A percentile compares a stretch with the other conserved stretches of the same genome.
phyloP scores from a whole-genome alignment of 2,113 vertebrate genomes.

The Salvelinus alpinus region DNA sequence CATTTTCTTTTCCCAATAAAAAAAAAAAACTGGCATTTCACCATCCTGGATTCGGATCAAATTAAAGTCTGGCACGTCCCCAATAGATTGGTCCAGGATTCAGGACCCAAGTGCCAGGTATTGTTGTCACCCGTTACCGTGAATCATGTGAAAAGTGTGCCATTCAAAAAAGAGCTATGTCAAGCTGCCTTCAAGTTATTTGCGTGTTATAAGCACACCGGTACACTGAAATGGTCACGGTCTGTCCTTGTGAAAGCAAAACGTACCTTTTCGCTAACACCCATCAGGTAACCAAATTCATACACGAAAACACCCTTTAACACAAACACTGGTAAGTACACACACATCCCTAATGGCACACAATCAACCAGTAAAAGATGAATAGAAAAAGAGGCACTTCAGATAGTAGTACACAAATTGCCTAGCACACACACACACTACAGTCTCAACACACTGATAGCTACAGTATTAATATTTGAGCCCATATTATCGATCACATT shows the following conservation, averaged over 20 bases:
- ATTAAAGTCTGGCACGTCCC: too few relatives aligned
- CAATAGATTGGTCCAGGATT: too few relatives aligned
- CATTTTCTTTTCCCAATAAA: background rate
- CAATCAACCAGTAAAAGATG: conserved; percentile 39
- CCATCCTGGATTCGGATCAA: too few relatives aligned
- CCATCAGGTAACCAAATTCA: conserved; percentile 40
- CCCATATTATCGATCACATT: conserved; percentile 25
- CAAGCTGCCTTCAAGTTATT: too few relatives aligned
- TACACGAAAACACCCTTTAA: conserved; percentile 41
- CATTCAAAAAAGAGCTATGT: too few relatives aligned
- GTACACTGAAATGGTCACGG: too few relatives aligned
- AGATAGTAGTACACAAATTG: conserved; percentile 32
- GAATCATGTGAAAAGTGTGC: too few relatives aligned
- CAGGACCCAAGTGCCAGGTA: too few relatives aligned
- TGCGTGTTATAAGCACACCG: too few relatives aligned
- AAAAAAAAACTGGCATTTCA: conserved; percentile 10
- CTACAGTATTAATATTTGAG: conserved; percentile 41
- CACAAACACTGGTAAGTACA: conserved; percentile 30
- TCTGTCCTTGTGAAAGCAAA: too few relatives aligned
- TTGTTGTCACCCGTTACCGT: too few relatives aligned
- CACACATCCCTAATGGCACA: conserved; percentile 25
- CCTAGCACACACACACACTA: conserved; percentile 20
- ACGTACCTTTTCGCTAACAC: too few relatives aligned
- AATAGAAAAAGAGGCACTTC: conserved; percentile 74
- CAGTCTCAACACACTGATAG: conserved; percentile 19